Percentiles rank a stretch among this genome's conserved stretches.
Evolutionary conservation across 2,888 invertebrate species (phyloP).

Genomic region (Mythimna pallens): DNA sequence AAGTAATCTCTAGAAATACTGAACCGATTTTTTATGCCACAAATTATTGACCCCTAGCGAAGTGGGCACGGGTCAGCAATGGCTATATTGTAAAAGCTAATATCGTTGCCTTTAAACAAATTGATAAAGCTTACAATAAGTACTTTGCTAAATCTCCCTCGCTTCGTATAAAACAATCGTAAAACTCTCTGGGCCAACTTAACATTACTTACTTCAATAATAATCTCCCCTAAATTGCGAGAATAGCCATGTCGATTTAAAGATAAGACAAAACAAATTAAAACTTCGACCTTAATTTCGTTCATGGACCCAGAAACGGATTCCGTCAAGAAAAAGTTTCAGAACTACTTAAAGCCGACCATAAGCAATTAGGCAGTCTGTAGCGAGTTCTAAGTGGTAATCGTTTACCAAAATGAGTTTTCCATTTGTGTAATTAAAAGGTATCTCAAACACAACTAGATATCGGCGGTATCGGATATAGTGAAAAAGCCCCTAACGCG

Average conservation of each 20-base stretch:
- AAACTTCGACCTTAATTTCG: constrained; percentile 61
- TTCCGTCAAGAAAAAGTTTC: constrained; percentile 55
- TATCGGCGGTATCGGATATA: not conserved
- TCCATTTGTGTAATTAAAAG: constrained; percentile 53
- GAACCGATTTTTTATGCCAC: too few species aligned
- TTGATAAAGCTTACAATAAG: not conserved
- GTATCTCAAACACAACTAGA: not conserved
- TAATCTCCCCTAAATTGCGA: constrained; percentile 47
- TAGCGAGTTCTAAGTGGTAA: constrained; percentile 34
- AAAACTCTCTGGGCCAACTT: constrained; percentile 30
- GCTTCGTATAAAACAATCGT: not conserved
- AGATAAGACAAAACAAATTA: constrained; percentile 67
- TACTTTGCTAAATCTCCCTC: not conserved
- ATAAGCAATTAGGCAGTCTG: constrained; percentile 59
- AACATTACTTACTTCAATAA: constrained; percentile 39
- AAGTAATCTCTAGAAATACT: too few species aligned
- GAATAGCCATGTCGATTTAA: constrained; percentile 56
- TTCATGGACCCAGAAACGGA: constrained; percentile 54
- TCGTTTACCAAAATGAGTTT: constrained; percentile 46
- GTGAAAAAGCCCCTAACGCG: too few species aligned
- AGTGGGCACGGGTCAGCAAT: too few species aligned
- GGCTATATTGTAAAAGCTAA: not conserved
- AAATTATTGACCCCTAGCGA: too few species aligned
- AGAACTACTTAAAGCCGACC: constrained; percentile 54
- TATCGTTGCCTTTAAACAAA: not conserved